These are phyloP conservation scores for Hepsetus odoe DNA, from an alignment of 2,113 vertebrate genomes.

Conservation along the genomic window DNA sequence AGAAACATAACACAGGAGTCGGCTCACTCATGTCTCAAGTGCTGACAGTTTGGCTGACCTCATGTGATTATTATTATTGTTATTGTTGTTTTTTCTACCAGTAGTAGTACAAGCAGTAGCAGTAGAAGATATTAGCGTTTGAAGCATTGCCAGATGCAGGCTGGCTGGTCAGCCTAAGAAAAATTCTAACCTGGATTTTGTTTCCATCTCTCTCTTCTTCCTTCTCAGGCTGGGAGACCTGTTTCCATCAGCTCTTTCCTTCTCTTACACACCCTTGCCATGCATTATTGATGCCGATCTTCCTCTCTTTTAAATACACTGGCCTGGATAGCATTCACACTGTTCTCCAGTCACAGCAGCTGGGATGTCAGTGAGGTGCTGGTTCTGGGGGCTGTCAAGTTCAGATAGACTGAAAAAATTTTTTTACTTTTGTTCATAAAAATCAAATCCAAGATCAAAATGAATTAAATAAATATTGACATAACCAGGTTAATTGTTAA, in stretches of 20 bases:
- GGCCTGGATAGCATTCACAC: conserved; percentile 40
- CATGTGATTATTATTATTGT: too few species aligned
- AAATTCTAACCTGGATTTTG: neutral
- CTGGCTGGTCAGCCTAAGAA: neutral
- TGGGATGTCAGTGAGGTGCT: neutral
- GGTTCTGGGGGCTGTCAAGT: neutral
- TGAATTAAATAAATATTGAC: too few species aligned
- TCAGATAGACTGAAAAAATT: too few species aligned
- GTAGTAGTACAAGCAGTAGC: too few species aligned
- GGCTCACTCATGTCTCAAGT: neutral
- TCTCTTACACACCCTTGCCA: conserved; percentile 40
- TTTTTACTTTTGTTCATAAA: too few species aligned
- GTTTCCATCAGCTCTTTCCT: conserved; percentile 44
- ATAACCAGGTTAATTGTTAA: too few species aligned
- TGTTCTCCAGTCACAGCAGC: conserved; percentile 9
- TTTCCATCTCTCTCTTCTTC: neutral
- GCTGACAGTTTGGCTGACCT: neutral
- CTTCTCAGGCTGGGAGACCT: neutral
- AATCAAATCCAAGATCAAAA: neutral
- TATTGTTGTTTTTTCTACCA: too few species aligned
- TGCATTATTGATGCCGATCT: conserved; percentile 57
- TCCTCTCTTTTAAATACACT: conserved; percentile 43
- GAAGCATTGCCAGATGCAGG: too few species aligned
- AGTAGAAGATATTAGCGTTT: too few species aligned
- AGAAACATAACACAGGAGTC: neutral